Evolutionary conservation across 2,888 invertebrate species (phyloP), one percentile per base, ranked within the genome.

Genomic region (Polia nebulosa): DNA sequence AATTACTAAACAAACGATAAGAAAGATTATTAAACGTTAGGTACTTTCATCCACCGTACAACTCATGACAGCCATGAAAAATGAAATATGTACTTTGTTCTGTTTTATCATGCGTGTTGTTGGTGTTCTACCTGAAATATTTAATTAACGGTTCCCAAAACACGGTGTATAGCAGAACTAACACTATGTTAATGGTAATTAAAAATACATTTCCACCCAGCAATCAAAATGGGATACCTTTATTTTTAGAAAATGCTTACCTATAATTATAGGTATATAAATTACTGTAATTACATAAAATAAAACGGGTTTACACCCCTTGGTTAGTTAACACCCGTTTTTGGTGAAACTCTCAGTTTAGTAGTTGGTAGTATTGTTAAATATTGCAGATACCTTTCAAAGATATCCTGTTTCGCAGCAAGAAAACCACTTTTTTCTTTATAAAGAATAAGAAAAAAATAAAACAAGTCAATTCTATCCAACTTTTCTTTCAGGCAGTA

Each of bases 171-270:
- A 75, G 45, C 52, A 32, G n/a, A 56, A 72, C 59, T 13, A 52
- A 58, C 22, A n/a, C 27, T 47, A 34, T 75, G 77, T 83, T 69
- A 69, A 39, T 53, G 11, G 81, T 78, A 83, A 89, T 89, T 88
- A 89, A 87, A 90, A 85, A 83, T 80, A 87, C 85, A 91, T 91
- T 91, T 74, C 58, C 53, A 79, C 72, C 65, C 75, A 53, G 27
- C 76, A 74, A 85, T 83, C 61, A 81, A 72, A 77, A 64, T 27
- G 20, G 32, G 44, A 51, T 64, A 13, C 49, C 65, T 60, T 67
- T 63, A 25, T 68, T 64, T 76, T 45, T 52, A 49, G 55, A 44
- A 64, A 66, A 62, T 56, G 34, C 60, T 53, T 34, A n/a, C 22
- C 51, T 59, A 22, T 78, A 60, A 81, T 73, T 81, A 70, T 44